Conservation (phyloP, 2,113 vertebrate genomes). For the Hoplias malabaricus region DNA sequence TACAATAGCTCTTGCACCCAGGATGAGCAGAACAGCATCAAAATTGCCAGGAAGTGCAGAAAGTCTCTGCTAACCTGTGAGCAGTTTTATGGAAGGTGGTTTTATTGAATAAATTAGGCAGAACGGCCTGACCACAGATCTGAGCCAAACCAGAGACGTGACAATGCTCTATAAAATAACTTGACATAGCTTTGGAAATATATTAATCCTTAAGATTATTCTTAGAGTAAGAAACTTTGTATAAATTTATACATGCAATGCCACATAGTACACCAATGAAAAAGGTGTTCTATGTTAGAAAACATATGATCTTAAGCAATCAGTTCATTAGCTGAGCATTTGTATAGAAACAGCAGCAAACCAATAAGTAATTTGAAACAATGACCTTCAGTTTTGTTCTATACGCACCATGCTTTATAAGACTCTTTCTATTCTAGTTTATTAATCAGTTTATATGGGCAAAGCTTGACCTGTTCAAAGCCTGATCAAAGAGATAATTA, state of each 20-base stretch:
- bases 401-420: no score
- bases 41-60: background rate
- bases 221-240: no score
- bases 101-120: background rate
- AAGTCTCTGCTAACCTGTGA: background rate
- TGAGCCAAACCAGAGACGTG: background rate
- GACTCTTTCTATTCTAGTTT: background rate
- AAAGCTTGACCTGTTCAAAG: background rate
- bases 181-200: no score
- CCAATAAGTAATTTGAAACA: no score
- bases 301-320: no score
- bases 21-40: background rate
- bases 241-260: no score
- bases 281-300: no score
- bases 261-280: no score
- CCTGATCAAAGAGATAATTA: constrained; percentile 13
- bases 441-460: background rate
- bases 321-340: no score
- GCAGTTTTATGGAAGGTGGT: background rate
- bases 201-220: no score
- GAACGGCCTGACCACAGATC: background rate
- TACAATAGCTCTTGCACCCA: constrained; percentile 55
- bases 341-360: no score
- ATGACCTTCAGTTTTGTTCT: no score
- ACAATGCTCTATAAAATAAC: background rate